Conservation (phyloP, 2,797 vertebrate species). For the Pteronotus mesoamericanus region DNA sequence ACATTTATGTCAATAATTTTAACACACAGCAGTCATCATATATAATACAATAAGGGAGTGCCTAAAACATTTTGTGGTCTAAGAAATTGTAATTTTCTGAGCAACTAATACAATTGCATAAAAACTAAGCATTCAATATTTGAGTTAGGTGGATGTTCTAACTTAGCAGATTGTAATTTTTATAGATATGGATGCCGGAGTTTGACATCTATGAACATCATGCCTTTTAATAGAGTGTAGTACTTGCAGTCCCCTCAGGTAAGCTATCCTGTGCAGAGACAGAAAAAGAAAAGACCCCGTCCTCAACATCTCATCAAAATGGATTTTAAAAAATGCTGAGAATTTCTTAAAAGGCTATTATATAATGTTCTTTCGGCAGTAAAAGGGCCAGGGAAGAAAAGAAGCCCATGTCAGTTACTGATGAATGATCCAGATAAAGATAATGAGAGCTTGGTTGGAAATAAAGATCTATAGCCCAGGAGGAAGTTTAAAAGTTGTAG, state of each 20-base stretch:
- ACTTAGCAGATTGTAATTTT: neutral
- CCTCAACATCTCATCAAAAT: too few species aligned
- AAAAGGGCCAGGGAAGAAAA: neutral
- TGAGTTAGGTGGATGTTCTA: neutral
- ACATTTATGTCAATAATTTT: neutral
- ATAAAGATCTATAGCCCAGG: neutral
- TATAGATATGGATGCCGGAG: neutral
- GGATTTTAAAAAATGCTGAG: neutral
- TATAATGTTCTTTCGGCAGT: neutral
- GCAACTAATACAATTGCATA: neutral
- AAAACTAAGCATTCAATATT: neutral
- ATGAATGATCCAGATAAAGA: neutral
- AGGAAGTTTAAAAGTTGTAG: neutral
- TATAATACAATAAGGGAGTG: neutral
- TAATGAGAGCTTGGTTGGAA: neutral
- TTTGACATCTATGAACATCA: neutral
- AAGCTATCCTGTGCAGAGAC: neutral
- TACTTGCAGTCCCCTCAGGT: neutral
- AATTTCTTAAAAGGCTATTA: neutral
- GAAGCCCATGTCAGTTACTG: neutral
- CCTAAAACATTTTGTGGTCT: neutral
- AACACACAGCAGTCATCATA: neutral
- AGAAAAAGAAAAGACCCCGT: neutral
- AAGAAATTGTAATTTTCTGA: neutral
- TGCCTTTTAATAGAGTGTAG: neutral